phyloP scores from a whole-genome alignment of 2,888 invertebrate species.

The Hirtodrosophila alboralis region DNA sequence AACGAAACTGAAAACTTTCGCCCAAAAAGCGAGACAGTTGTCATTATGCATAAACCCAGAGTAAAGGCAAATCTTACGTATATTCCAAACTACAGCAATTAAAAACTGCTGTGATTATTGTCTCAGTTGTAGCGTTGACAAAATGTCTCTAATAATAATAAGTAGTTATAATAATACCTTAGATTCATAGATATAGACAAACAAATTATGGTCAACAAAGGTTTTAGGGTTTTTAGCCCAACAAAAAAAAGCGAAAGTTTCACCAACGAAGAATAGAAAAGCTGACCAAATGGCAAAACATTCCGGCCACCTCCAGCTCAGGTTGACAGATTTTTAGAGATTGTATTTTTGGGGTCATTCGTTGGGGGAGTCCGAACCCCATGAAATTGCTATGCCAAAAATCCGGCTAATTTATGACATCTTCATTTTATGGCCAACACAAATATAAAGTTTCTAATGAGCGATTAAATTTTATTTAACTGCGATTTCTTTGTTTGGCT shows the following conservation, averaged over 20 bases:
- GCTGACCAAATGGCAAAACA: conserved; percentile 6
- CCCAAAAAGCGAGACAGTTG: conserved; percentile 64
- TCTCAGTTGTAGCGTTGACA: conserved; percentile 38
- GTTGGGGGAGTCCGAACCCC: conserved; percentile 59
- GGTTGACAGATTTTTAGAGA: conserved; percentile 50
- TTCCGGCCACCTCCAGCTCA: conserved; percentile 8
- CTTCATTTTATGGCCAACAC: conserved; percentile 8
- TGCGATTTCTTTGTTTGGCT: conserved; percentile 34
- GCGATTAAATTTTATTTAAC: conserved; percentile 19
- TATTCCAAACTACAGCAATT: conserved; percentile 43
- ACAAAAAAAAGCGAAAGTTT: conserved; percentile 75
- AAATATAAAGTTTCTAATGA: conserved; percentile 41
- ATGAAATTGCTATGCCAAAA: conserved; percentile 22
- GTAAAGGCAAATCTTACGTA: conserved; percentile 57
- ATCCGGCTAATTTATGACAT: conserved; percentile 37
- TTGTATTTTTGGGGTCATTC: conserved; percentile 53
- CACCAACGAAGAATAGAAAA: conserved; percentile 44
- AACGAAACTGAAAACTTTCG: conserved; percentile 58
- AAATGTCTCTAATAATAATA: conserved; percentile 45
- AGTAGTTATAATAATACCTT: conserved; percentile 41
- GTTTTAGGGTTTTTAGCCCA: conserved; percentile 24
- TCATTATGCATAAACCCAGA: conserved; percentile 58
- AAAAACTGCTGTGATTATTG: conserved; percentile 47
- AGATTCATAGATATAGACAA: conserved; percentile 31
- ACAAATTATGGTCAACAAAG: conserved; percentile 57